Conservation (phyloP, 1,140 invertebrate species). For the Daktulosphaira vitifoliae region DNA sequence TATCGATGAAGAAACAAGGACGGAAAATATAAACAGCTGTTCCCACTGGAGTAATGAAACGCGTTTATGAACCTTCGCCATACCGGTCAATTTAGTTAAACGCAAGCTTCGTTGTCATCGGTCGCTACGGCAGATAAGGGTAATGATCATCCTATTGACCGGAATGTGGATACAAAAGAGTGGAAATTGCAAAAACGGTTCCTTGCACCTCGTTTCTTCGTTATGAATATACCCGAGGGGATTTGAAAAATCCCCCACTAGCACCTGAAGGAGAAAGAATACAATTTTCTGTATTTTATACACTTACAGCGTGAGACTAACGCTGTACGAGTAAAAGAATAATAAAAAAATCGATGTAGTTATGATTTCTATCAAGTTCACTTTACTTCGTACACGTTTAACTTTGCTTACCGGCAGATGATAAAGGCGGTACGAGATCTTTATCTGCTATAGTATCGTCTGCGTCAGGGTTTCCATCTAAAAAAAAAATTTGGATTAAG, state of each 20-base stretch:
- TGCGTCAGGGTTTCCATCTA: conserved; percentile 19
- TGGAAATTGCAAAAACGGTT: conserved; percentile 29
- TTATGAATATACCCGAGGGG: conserved; percentile 4
- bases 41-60: conserved; percentile 32
- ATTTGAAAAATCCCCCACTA: not conserved
- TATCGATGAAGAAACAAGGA: no score
- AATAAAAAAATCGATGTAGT: no score
- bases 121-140: not conserved
- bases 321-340: no score
- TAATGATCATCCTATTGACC: no score
- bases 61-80: conserved; percentile 21
- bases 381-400: no score
- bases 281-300: no score
- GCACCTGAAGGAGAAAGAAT: no score
- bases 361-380: no score
- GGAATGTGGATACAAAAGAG: no score
- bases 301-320: no score
- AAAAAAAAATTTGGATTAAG: no score
- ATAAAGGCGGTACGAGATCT: not conserved
- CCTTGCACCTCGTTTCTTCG: conserved; percentile 31
- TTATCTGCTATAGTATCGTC: conserved; percentile 3
- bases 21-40: conserved; percentile 7
- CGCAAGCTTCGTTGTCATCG: conserved; percentile 1
- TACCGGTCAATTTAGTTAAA: conserved; percentile 28
- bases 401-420: conserved; percentile 10